Conservation (phyloP, 2,888 invertebrate species). For the Dolichopus griseipennis region DNA sequence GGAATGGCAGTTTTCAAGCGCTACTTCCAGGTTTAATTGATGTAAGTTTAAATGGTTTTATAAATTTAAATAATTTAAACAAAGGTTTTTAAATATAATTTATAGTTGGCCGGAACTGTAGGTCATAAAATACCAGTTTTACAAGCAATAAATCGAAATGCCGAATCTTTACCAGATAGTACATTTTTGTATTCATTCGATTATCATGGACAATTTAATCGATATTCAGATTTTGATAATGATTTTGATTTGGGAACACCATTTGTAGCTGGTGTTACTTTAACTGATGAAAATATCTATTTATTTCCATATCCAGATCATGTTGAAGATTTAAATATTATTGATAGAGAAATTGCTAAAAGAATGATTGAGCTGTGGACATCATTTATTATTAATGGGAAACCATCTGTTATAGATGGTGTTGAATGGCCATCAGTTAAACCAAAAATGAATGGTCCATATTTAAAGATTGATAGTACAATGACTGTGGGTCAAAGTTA, state of each 20-base stretch:
- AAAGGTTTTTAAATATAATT: background rate
- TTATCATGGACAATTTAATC: conserved; percentile 42
- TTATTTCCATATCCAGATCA: conserved; percentile 45
- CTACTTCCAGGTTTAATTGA: conserved; percentile 46
- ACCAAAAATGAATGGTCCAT: conserved; percentile 37
- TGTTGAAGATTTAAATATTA: conserved; percentile 34
- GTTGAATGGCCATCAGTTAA: conserved; percentile 40
- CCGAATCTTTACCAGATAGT: conserved; percentile 35
- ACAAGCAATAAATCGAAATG: conserved; percentile 40
- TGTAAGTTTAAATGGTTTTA: conserved; percentile 33
- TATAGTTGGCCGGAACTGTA: conserved; percentile 44
- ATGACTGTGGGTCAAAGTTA: conserved; percentile 36
- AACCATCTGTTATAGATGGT: conserved; percentile 30
- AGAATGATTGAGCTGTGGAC: conserved; percentile 45
- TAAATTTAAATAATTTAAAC: background rate
- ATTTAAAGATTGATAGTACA: conserved; percentile 38
- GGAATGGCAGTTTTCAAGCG: conserved; percentile 42
- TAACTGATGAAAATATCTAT: conserved; percentile 52
- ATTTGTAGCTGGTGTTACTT: conserved; percentile 46
- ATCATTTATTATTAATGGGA: conserved; percentile 38
- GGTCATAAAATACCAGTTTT: conserved; percentile 45
- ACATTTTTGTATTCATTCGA: conserved; percentile 48
- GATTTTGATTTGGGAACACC: conserved; percentile 41
- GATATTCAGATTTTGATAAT: conserved; percentile 40
- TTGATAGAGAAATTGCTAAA: conserved; percentile 40